phyloP scores from a whole-genome alignment of 2,888 invertebrate genomes.

The Cataglyphis rosenhaueri region DNA sequence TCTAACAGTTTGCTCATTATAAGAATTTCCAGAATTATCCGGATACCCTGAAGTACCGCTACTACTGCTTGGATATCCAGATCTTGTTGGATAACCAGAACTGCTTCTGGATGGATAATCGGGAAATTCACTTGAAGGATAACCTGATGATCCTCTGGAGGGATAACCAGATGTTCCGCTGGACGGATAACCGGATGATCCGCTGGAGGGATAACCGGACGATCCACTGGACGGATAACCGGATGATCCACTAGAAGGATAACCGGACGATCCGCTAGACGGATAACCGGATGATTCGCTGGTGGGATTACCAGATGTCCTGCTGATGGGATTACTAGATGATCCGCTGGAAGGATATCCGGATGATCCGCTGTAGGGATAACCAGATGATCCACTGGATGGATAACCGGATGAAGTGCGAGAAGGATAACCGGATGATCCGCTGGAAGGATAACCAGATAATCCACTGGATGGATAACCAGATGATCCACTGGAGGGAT shows the following conservation, averaged over 20 bases:
- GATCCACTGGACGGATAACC: slow-evolving; percentile 50
- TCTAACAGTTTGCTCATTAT: slow-evolving; percentile 53
- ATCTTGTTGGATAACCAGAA: slow-evolving; percentile 58
- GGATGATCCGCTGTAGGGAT: slow-evolving; percentile 41
- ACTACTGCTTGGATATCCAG: slow-evolving; percentile 37
- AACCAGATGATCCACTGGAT: neutral
- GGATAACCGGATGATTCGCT: slow-evolving; percentile 54
- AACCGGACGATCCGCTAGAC: slow-evolving; percentile 53
- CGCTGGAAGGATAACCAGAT: neutral
- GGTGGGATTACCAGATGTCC: slow-evolving; percentile 62
- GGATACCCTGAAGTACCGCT: slow-evolving; percentile 39
- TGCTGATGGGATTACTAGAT: slow-evolving; percentile 60
- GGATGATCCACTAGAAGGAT: slow-evolving; percentile 35
- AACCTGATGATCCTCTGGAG: slow-evolving; percentile 54
- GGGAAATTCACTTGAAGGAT: slow-evolving; percentile 48
- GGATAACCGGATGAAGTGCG: neutral
- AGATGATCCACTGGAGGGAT: slow-evolving; percentile 49
- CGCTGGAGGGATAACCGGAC: slow-evolving; percentile 45
- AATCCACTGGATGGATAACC: neutral
- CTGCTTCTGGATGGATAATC: slow-evolving; percentile 61
- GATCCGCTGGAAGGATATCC: slow-evolving; percentile 46
- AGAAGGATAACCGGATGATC: neutral
- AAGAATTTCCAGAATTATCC: slow-evolving; percentile 45
- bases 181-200: slow-evolving; percentile 64
- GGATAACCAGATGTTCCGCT: slow-evolving; percentile 51